Evolutionary conservation across 1,140 invertebrate genomes (phyloP).

Genomic region (Harpegnathos saltator): DNA sequence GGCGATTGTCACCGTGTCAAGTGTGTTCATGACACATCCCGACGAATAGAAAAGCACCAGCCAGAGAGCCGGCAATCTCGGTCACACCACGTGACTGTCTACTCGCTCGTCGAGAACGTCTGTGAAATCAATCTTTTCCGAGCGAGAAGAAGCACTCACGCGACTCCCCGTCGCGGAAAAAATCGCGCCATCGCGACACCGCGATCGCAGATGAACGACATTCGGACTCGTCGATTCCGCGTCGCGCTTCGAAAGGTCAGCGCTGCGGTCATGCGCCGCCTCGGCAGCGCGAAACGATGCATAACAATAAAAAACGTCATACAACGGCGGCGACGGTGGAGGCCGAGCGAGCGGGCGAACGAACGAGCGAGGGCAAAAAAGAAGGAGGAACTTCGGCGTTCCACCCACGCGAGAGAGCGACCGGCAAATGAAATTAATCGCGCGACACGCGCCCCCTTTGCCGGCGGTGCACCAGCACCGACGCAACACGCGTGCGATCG

Average conservation of each 20-base stretch:
- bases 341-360: constrained; percentile 15
- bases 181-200: no score
- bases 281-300: constrained; percentile 31
- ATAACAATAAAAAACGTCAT: constrained; percentile 38
- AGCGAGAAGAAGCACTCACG: neutral
- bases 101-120: no score
- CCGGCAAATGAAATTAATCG: constrained; percentile 67
- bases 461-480: constrained; percentile 48
- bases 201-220: constrained; percentile 27
- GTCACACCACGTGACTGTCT: no score
- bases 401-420: constrained; percentile 36
- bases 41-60: no score
- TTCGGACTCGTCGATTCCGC: constrained; percentile 10
- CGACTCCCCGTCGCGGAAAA: no score
- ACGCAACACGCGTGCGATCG: constrained; percentile 43
- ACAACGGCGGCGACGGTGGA: neutral
- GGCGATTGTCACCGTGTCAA: no score
- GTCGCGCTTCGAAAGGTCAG: constrained; percentile 48
- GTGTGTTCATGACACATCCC: no score
- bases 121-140: no score
- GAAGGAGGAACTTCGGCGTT: constrained; percentile 5
- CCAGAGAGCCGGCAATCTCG: no score
- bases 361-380: constrained; percentile 29
- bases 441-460: constrained; percentile 62
- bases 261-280: neutral